These are phyloP conservation scores for Dermochelys coriacea DNA, from an alignment of 2,797 vertebrate genomes.

Conservation along the genomic window DNA sequence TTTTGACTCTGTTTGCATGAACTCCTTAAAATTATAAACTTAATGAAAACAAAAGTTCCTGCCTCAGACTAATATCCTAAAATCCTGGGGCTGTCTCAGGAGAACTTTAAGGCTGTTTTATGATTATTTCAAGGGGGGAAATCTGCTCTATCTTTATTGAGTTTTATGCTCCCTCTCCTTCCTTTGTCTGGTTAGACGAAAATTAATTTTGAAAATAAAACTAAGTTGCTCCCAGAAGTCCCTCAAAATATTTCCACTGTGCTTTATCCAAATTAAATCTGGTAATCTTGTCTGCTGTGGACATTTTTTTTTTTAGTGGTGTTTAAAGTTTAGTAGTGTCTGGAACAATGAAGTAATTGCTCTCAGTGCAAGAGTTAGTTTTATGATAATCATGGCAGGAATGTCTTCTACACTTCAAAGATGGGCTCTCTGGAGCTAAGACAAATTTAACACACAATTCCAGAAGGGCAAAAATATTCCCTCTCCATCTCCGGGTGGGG, in stretches of 20 bases:
- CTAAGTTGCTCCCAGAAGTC: slow-evolving; percentile 40
- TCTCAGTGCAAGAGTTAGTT: neutral
- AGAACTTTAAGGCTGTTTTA: slow-evolving; percentile 62
- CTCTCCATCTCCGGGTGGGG: too few relatives aligned
- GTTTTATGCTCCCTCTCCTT: slow-evolving; percentile 36
- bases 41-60: slow-evolving; percentile 40
- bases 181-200: slow-evolving; percentile 60
- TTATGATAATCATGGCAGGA: neutral
- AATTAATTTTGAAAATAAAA: slow-evolving; percentile 74
- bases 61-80: slow-evolving; percentile 28
- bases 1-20: slow-evolving; percentile 53
- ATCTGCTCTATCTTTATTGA: slow-evolving; percentile 58
- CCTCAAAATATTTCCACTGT: slow-evolving; percentile 47
- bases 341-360: neutral
- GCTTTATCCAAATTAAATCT: slow-evolving; percentile 56
- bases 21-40: slow-evolving; percentile 63
- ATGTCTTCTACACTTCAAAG: neutral
- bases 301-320: neutral
- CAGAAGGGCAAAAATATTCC: neutral
- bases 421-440: neutral
- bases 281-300: neutral
- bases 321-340: neutral
- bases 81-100: slow-evolving; percentile 19
- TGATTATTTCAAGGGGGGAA: slow-evolving; percentile 52
- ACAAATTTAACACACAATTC: neutral